Evolutionary conservation across 2,888 invertebrate genomes (phyloP), one percentile per base, ranked within the genome.

Genomic region (Schrankia costaestrigalis): DNA sequence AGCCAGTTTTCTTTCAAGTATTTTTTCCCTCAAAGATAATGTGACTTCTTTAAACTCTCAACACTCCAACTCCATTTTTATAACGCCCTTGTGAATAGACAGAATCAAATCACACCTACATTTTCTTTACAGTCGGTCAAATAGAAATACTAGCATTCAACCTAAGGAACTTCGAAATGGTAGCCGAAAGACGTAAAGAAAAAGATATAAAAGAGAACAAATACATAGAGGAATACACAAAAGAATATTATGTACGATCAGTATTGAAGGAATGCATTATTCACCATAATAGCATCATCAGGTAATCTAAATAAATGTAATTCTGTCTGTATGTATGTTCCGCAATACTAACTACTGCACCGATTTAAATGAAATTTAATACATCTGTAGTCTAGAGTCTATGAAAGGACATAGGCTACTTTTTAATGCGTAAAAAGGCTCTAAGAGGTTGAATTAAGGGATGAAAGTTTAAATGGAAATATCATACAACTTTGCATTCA

Each of bases 71-170:
- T 7, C 3, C 17, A 7, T 7, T 17, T 17, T 7, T 17, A 17
- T 5, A 5, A 17, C n/a, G n/a, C 2, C 6, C n/a, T 18, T 3
- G 3, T n/a, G 9, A n/a, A n/a, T 22, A 2, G 4, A 23, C 3
- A n/a, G n/a, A n/a, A n/a, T n/a, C n/a, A n/a, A n/a, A n/a, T n/a
- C n/a, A n/a, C n/a, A n/a, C n/a, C n/a, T n/a, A n/a, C 11, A 11
- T 11, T 10, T 11, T 40, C 31, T 45, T 46, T 78, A 71, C 72
- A 89, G 88, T 89, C 43, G 88, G 86, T 11, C 88, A 89, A 73
- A 81, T 89, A 53, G 82, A 89, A 51, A 84, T 88, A 37, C 53
- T 89, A 48, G 65, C 78, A 2, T 87, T 74, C 55, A 85, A 87
- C 58, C 58, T 89, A 13, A 75, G 82, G 21, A 79, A 88, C 48